Conservation (phyloP, 2,113 vertebrate species). For the Odontesthes bonariensis region DNA sequence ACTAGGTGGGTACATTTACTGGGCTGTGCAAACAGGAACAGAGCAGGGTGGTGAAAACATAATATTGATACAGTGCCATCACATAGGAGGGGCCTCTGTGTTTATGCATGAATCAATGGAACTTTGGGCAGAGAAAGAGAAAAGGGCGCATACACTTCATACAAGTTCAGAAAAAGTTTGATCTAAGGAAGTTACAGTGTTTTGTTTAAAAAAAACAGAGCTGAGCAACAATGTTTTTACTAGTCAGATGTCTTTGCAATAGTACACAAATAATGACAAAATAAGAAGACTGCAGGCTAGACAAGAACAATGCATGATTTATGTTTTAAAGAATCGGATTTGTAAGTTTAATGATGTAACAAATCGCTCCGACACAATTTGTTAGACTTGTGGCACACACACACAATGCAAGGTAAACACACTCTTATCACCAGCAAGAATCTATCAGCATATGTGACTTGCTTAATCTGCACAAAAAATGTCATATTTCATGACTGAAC, state of each 20-base stretch:
- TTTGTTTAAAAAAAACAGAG: neutral
- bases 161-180: neutral
- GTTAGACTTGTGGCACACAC: neutral
- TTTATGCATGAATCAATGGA: slow-evolving; percentile 37
- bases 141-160: neutral
- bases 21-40: slow-evolving; percentile 77
- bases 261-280: neutral
- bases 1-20: slow-evolving; percentile 63
- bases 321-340: neutral
- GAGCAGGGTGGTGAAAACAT: slow-evolving; percentile 67
- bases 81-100: slow-evolving; percentile 44
- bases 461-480: neutral
- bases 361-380: neutral
- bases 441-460: neutral
- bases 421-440: neutral
- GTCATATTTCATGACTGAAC: neutral
- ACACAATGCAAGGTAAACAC: neutral
- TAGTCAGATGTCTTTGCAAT: neutral
- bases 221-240: neutral
- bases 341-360: neutral
- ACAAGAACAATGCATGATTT: neutral
- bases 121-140: slow-evolving; percentile 12
- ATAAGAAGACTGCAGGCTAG: neutral
- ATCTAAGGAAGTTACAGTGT: neutral
- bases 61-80: slow-evolving; percentile 74